Evolutionary conservation across 2,888 invertebrate species (phyloP).

Genomic region (Drosophila longiperda): DNA sequence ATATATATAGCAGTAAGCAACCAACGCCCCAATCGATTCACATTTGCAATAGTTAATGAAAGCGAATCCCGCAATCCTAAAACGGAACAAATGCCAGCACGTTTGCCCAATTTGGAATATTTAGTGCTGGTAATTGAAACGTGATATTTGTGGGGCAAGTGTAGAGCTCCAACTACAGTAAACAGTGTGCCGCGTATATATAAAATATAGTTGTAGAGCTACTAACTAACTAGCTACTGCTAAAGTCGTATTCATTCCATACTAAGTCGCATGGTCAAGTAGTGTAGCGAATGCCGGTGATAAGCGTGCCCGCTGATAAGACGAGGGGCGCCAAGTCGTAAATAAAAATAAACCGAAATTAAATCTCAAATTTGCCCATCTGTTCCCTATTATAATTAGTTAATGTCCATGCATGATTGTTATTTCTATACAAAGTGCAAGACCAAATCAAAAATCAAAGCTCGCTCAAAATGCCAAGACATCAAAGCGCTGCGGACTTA

Average conservation of each 20-base stretch:
- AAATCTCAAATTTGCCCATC: conserved; percentile 28
- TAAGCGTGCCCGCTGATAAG: conserved; percentile 61
- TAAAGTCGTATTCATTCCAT: not conserved
- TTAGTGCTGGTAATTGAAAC: conserved; percentile 53
- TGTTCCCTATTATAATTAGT: conserved; percentile 55
- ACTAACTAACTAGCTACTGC: conserved; percentile 6
- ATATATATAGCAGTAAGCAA: conserved; percentile 4
- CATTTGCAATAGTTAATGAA: conserved; percentile 23
- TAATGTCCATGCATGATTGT: conserved; percentile 30
- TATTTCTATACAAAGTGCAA: conserved; percentile 27
- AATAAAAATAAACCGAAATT: conserved; percentile 33
- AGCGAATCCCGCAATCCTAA: conserved; percentile 24
- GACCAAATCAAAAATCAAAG: conserved; percentile 9
- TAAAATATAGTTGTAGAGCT: conserved; percentile 6
- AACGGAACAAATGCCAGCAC: conserved; percentile 62
- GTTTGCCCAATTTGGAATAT: conserved; percentile 65
- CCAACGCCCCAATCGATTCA: conserved; percentile 42
- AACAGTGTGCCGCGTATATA: conserved; percentile 4
- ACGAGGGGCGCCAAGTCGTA: conserved; percentile 63
- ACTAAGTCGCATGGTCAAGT: conserved; percentile 47
- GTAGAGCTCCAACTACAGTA: conserved; percentile 32
- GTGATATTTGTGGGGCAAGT: conserved; percentile 69
- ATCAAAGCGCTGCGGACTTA: conserved; percentile 36
- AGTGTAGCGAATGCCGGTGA: conserved; percentile 60
- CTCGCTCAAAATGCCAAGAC: conserved; percentile 55